Evolutionary conservation across 2,888 invertebrate genomes (phyloP).

Genomic region (Ptilodon capucinus): DNA sequence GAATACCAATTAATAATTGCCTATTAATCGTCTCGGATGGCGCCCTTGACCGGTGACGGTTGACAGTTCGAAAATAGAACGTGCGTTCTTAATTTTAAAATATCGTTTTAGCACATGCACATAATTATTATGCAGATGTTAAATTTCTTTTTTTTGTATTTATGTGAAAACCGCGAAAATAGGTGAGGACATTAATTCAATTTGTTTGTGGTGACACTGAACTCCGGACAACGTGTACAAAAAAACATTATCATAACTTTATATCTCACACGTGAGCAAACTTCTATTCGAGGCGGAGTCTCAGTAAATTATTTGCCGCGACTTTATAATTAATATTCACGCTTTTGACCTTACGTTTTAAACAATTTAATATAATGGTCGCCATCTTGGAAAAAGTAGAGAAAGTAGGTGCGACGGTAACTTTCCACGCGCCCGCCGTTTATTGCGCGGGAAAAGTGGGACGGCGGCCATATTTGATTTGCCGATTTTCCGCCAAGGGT

Average conservation of each 20-base stretch:
- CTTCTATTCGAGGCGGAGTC: not conserved
- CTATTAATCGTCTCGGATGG: conserved; percentile 24
- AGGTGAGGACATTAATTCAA: conserved; percentile 16
- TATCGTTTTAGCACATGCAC: not conserved
- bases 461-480: conserved; percentile 73
- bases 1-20: conserved; percentile 60
- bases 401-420: conserved; percentile 81
- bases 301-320: not conserved
- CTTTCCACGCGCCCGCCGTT: conserved; percentile 76
- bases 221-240: conserved; percentile 12
- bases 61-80: not conserved
- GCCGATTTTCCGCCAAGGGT: conserved; percentile 58
- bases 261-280: conserved; percentile 9
- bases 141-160: not conserved
- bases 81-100: conserved; percentile 6
- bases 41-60: conserved; percentile 46
- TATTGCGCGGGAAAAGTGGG: conserved; percentile 79
- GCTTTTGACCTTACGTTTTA: conserved; percentile 69
- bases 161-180: not conserved
- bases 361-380: conserved; percentile 59
- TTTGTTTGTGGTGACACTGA: conserved; percentile 10
- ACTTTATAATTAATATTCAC: conserved; percentile 35
- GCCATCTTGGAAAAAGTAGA: conserved; percentile 81
- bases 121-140: not conserved
- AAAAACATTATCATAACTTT: conserved; percentile 3